Base-by-base conservation (phyloP, 2,113 vertebrate genomes). In the Capricornis sumatraensis region DNA sequence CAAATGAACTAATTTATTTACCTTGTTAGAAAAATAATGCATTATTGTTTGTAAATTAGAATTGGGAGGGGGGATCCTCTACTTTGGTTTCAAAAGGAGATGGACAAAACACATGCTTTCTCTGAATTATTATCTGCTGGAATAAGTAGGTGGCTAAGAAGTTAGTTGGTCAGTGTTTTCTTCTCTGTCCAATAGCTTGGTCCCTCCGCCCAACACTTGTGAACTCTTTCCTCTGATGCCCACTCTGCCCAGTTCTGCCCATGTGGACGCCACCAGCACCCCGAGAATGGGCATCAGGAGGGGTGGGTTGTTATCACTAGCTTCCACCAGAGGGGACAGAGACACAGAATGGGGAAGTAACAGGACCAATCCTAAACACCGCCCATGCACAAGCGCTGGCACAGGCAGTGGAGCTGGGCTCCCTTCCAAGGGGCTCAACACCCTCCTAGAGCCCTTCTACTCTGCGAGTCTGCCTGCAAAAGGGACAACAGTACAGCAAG, bases 381-480 rank as follows among this genome's bases (percentile, higher is more conserved):
- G 3, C 6, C 50, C 57, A 1, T 5, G 27, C 47, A 9, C 27
- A 8, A 2, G 2, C 11, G 43, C 33, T 12, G 1, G 33, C 30
- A 53, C 27, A 40, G 50, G 28, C 74, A 23, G n/a, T 1, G 9
- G 43, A 43, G 43, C 21, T 17, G 30, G 60, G n/a, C 47, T 64
- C 47, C 76, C n/a, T 71, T 67, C 78, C 62, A n/a, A 4, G 19
- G 36, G 15, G 45, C 58, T 60, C n/a, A 71, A 43, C 17, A 86
- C 36, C 19, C 50, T 45, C 30, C 16, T 3, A 6, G 30, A 89
- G 79, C 12, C 19, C 36, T n/a, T 50, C 45, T 60, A 78, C 45
- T 36, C 60, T 14, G 15, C 14, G 62, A 92, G 33, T 12, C 93
- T 78, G 55, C 55, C 93, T 64, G 12, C 53, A 50, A 47, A 78